Percentiles rank a stretch among this genome's conserved stretches.
phyloP scores from a whole-genome alignment of 2,113 vertebrate species.

The Sylvietta virens region DNA sequence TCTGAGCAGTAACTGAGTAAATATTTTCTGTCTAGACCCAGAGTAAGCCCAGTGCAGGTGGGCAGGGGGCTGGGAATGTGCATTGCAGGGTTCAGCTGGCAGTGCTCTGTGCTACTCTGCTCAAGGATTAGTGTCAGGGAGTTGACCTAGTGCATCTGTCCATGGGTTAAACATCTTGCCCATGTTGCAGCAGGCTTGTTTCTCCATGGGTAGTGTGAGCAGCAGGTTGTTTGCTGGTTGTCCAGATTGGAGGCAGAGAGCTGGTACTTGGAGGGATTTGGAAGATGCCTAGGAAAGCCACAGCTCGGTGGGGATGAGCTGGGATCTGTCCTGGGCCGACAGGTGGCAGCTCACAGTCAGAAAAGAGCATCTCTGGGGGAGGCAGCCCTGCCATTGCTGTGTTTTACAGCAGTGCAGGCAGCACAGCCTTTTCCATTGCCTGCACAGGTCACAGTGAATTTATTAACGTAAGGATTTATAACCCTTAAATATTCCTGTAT shows the following conservation, averaged over 20 bases:
- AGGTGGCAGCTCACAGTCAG: slow-evolving; percentile 20
- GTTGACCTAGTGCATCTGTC: background rate
- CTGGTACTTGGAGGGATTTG: background rate
- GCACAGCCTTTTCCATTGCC: background rate
- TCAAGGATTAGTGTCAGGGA: background rate
- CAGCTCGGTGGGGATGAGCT: rapidly evolving
- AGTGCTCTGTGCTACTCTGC: background rate
- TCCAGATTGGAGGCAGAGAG: background rate
- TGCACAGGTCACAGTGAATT: background rate
- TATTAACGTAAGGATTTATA: background rate
- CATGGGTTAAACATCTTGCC: background rate
- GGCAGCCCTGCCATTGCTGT: background rate
- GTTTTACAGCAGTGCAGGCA: background rate
- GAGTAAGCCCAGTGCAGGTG: background rate
- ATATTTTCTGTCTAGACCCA: background rate
- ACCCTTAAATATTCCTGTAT: background rate
- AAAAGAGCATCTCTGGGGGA: background rate
- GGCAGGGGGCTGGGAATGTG: background rate
- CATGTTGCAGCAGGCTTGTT: background rate
- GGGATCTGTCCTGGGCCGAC: background rate
- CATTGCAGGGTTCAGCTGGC: background rate
- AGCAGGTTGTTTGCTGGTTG: background rate
- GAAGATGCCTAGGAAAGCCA: background rate
- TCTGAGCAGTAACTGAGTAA: background rate
- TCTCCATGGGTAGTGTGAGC: background rate